These are phyloP conservation scores for Palythoa grandis DNA, from an alignment of 92 coral and sea anemone genomes.

Conservation along the genomic window DNA sequence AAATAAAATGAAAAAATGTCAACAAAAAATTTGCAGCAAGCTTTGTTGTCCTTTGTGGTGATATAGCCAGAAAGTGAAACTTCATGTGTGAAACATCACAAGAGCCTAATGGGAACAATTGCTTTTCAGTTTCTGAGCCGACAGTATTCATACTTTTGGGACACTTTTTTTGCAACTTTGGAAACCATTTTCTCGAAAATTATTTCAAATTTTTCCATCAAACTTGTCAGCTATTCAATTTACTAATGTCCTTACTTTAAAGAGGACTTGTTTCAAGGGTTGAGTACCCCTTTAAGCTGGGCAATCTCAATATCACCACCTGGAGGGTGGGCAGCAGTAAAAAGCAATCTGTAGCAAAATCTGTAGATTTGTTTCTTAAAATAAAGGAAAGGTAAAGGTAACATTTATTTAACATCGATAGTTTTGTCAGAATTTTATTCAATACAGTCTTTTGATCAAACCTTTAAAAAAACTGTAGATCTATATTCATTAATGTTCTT, in stretches of 20 bases:
- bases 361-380: too few species aligned
- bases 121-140: conserved; percentile 6
- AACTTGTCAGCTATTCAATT: conserved; percentile 2
- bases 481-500: conserved; percentile 5
- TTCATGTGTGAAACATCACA: conserved; percentile 3
- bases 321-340: too few species aligned
- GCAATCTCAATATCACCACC: too few species aligned
- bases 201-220: conserved; percentile 11
- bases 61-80: neutral
- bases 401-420: too few species aligned
- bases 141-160: neutral
- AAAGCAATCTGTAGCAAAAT: too few species aligned
- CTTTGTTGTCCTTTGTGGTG: too few species aligned
- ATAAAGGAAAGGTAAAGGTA: too few species aligned
- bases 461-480: too few species aligned
- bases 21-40: too few species aligned
- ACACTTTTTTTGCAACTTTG: conserved; percentile 13
- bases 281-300: conserved; percentile 26
- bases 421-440: too few species aligned
- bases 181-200: conserved; percentile 26
- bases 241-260: neutral
- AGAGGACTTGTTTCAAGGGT: conserved; percentile 9
- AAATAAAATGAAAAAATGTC: too few species aligned
- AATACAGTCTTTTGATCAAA: too few species aligned
- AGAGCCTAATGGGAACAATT: neutral